Base-by-base conservation (phyloP, 2,113 vertebrate genomes). In the Piaya cayana region DNA sequence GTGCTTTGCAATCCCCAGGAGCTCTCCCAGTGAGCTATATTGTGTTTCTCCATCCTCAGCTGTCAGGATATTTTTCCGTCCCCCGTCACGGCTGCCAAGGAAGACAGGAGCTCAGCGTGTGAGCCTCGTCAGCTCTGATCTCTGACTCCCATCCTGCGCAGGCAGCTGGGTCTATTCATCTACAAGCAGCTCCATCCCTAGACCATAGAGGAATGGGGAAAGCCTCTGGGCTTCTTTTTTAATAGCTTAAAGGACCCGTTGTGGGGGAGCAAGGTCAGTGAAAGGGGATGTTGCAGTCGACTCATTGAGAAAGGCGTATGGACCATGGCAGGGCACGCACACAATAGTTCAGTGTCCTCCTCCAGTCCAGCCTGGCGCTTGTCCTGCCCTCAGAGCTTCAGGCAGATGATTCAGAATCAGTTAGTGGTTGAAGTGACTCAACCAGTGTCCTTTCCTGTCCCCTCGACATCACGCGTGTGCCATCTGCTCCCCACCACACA, bases 341-440 rank as follows among this genome's bases (percentile, higher is more conserved):
- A 97, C 95, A 95, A 90, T 82, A 82, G 74, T 77, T 80, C 86
- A 63, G 93, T 97, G 97, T 97, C 87, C 93, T 90, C 84, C 59
- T 75, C 69, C 5, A 4, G 34, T 29, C 67, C 12, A 36, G 22
- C 68, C 75, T 29, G 0, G 70, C 1, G 10, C 87, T 94, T 87
- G 63, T 97, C 63, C 92, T 49, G 11, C n/a, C 89, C 90, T 79
- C 65, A 17, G 81, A 83, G 71, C 93, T 96, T 88, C 93, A 76
- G 69, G 89, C 26, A 5, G 70, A 56, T 82, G 65, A 69, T 74
- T 96, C 58, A 71, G 63, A 80, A 55, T 76, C 62, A 87, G 50
- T 63, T 84, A 92, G 87, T 93, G 91, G 74, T 59, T 87, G 62
- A 77, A 88, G 43, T 97, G 96, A 97, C 83, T 96, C 97, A 95